Percentiles rank a stretch among this genome's conserved stretches.
These are phyloP conservation scores for Trissoscelio sp. DNA, from an alignment of 2,888 invertebrate genomes.

Conservation along the genomic window DNA sequence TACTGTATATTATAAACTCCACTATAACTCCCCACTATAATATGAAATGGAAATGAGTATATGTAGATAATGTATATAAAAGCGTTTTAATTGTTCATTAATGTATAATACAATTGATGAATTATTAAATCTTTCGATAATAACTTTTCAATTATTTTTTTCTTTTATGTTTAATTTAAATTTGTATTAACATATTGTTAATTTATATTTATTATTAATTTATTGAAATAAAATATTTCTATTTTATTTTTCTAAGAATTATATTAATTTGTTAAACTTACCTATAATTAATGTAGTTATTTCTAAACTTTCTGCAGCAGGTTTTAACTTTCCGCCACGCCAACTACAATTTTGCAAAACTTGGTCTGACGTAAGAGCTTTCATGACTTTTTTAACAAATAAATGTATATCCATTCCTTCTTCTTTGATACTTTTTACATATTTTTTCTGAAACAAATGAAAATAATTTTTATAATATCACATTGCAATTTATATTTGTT, in stretches of 20 bases:
- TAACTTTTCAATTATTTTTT: too few species aligned
- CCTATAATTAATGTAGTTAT: neutral
- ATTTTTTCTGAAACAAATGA: constrained; percentile 12
- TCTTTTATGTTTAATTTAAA: too few species aligned
- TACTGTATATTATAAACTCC: too few species aligned
- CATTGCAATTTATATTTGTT: neutral
- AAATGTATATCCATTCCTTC: neutral
- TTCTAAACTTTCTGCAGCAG: constrained; percentile 10
- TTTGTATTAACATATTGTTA: too few species aligned
- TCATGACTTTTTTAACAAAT: constrained; percentile 7
- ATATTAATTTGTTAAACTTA: neutral
- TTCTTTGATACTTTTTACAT: neutral
- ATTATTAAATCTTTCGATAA: too few species aligned
- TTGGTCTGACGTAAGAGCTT: neutral
- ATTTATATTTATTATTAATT: neutral
- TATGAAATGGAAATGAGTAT: too few species aligned
- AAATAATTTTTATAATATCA: neutral
- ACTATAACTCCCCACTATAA: too few species aligned
- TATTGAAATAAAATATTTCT: neutral
- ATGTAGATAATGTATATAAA: too few species aligned
- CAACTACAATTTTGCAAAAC: constrained; percentile 4
- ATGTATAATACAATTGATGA: too few species aligned
- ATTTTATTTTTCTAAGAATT: neutral
- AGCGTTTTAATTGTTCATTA: too few species aligned
- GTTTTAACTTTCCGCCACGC: neutral